Conservation (phyloP, 1,140 invertebrate species). For the Asobara japonica region DNA sequence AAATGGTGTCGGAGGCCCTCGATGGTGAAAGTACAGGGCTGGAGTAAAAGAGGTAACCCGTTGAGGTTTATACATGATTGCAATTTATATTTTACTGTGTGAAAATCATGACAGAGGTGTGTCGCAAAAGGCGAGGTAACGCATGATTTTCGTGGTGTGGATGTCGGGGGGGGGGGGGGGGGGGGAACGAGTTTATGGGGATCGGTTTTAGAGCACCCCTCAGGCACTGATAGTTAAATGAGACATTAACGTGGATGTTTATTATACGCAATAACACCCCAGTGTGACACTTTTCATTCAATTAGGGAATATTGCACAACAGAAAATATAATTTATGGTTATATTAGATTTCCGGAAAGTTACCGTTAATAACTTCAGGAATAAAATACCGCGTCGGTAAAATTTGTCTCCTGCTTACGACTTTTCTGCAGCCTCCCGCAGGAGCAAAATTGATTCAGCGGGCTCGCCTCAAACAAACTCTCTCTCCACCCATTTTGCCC, state of each 20-base stretch:
- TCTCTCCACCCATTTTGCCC: no score
- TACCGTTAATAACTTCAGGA: no score
- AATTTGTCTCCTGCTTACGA: no score
- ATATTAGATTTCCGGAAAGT: no score
- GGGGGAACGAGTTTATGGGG: no score
- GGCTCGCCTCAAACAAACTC: no score
- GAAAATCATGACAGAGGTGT: constrained; percentile 3
- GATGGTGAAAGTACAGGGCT: not conserved
- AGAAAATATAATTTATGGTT: no score
- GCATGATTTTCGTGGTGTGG: not conserved
- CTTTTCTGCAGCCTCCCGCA: no score
- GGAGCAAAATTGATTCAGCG: no score
- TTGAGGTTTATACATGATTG: constrained; percentile 8
- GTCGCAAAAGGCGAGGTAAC: not conserved
- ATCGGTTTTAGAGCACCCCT: not conserved
- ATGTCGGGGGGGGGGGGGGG: no score
- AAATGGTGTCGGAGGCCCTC: constrained; percentile 36
- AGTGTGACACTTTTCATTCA: not conserved
- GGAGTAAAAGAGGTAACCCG: not conserved
- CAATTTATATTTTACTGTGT: constrained; percentile 39
- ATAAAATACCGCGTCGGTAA: no score
- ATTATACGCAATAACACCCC: not conserved
- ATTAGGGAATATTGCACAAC: not conserved
- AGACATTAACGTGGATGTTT: constrained; percentile 20
- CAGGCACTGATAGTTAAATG: not conserved